Evolutionary conservation across 2,888 invertebrate species (phyloP), one percentile per base, ranked within the genome.

Genomic region (Leucoma salicis): DNA sequence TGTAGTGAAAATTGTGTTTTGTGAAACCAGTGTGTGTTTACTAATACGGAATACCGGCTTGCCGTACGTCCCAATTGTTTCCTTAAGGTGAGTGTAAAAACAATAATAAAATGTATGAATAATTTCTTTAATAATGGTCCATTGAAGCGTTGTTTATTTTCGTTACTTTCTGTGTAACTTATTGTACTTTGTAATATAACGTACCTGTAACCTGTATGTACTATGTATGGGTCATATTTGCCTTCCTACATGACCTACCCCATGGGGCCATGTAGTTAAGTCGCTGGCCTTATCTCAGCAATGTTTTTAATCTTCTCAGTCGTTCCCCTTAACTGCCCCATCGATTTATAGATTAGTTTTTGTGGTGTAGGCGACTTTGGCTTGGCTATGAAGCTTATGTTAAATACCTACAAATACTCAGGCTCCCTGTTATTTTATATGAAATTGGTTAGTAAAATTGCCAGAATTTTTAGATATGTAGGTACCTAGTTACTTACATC

Each of bases 71-170:
- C 62, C 69, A 57, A 70, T 75, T 78, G 77, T 74, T 80, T 78
- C 73, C 60, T 58, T 56, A 72, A 83, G 84, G 82, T 82, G 80
- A 78, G 83, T 82, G 74, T 74, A 61, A 21, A 69, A 71, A 72
- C 72, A 74, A 72, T 72, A 73, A 73, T 74, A 66, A 53, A 59
- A 32, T 33, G 24, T 40, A 39, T 46, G 52, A 54, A 57, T 57
- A 54, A 57, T 40, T 50, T 48, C 35, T 46, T 50, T 46, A 10
- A 44, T 61, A 60, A 44, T 60, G 47, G 43, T 42, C 46, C 51
- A 61, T 57, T 53, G 44, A 56, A 46, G 36, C 16, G 36, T 35
- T 52, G 54, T 49, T 57, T 60, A 52, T 43, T 39, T 46, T 48
- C 31, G 11, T 6, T 27, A 27, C 8, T 27, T n/a, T 25, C 2